These are phyloP conservation scores for Empidonax alnorum DNA, from an alignment of 2,113 vertebrate genomes.

Conservation along the genomic window DNA sequence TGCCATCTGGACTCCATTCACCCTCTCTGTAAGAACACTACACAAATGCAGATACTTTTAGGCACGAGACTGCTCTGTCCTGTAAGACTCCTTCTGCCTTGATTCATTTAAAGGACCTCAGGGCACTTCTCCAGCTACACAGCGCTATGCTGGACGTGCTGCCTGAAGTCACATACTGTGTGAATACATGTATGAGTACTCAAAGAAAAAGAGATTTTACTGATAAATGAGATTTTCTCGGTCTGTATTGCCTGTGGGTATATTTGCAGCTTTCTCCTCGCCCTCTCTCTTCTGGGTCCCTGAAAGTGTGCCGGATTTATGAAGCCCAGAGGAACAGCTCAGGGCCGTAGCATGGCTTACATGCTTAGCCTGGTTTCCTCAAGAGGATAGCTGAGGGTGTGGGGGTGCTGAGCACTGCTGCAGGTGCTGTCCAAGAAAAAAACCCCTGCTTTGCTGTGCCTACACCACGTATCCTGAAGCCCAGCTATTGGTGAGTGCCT, in stretches of 20 bases:
- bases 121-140: background rate
- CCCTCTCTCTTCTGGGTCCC: background rate
- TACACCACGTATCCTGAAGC: background rate
- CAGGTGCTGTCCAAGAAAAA: background rate
- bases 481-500: background rate
- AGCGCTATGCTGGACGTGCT: background rate
- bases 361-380: background rate
- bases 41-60: background rate
- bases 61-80: background rate
- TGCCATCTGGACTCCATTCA: conserved; percentile 39
- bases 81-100: background rate
- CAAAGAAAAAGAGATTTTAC: background rate
- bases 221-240: background rate
- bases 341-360: rapidly evolving
- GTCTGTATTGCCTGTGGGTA: background rate
- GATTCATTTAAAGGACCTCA: background rate
- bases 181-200: background rate
- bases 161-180: background rate
- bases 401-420: background rate
- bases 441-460: rapidly evolving
- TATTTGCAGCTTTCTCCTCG: background rate
- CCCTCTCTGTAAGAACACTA: background rate
- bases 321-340: background rate
- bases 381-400: background rate
- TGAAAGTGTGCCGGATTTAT: background rate